Conservation (phyloP, 1,140 invertebrate genomes). For the Drosophila arawakana region DNA sequence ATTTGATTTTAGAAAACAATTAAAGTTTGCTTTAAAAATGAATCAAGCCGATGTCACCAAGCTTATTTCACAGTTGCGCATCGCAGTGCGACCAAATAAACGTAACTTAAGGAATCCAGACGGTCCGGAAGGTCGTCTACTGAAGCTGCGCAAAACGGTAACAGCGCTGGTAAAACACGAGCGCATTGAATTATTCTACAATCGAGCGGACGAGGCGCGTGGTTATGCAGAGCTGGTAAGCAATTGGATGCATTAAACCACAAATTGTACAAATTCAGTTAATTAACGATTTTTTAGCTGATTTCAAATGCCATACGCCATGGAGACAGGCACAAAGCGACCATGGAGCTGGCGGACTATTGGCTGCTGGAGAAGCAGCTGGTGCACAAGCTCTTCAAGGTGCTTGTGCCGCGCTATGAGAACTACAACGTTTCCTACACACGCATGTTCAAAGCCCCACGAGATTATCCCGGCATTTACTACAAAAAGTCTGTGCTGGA, state of each 20-base stretch:
- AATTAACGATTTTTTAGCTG: conserved; percentile 87
- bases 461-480: conserved; percentile 86
- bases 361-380: conserved; percentile 96
- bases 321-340: conserved; percentile 92
- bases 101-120: conserved; percentile 88
- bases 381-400: conserved; percentile 97
- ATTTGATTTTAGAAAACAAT: conserved; percentile 20
- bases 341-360: conserved; percentile 95
- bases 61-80: conserved; percentile 90
- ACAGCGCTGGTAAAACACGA: conserved; percentile 95
- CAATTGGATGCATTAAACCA: background rate
- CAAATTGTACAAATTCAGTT: background rate
- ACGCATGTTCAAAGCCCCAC: conserved; percentile 89
- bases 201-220: conserved; percentile 92
- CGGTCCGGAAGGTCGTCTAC: conserved; percentile 91
- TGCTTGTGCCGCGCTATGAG: conserved; percentile 93
- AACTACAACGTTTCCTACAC: conserved; percentile 90
- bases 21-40: conserved; percentile 85
- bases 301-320: conserved; percentile 94
- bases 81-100: conserved; percentile 87
- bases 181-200: conserved; percentile 92
- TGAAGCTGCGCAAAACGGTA: conserved; percentile 91
- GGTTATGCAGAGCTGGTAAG: conserved; percentile 94
- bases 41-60: conserved; percentile 91
- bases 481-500: conserved; percentile 89